These are phyloP conservation scores for Sebastes baramenuke DNA, from an alignment of 2,797 vertebrate species.

Conservation along the genomic window DNA sequence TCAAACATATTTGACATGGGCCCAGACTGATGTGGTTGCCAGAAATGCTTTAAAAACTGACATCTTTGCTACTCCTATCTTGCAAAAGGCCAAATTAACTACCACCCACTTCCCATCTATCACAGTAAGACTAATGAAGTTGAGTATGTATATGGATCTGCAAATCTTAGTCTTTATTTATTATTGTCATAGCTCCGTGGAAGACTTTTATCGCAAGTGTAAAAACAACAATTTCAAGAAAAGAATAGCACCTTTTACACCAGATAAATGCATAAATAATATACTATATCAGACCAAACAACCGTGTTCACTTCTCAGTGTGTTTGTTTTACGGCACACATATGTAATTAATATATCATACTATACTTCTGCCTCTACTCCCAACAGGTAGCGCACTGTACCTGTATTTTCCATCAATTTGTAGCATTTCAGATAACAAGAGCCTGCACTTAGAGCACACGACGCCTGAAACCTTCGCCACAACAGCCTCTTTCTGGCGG, in stretches of 20 bases:
- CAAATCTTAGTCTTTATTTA: constrained; percentile 11
- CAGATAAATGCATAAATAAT: not conserved
- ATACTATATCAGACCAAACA: constrained; percentile 6
- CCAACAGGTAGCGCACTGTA: constrained; percentile 29
- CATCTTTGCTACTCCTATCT: constrained; percentile 45
- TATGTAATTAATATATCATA: constrained; percentile 32
- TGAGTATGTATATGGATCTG: constrained; percentile 1
- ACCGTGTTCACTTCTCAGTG: not conserved
- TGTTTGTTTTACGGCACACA: not conserved
- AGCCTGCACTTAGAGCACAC: constrained; percentile 41
- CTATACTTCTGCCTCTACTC: constrained; percentile 10
- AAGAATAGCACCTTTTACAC: not conserved
- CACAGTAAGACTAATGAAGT: constrained; percentile 17
- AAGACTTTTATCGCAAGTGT: not conserved
- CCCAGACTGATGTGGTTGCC: constrained; percentile 46
- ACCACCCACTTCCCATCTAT: constrained; percentile 25
- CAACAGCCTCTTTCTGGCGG: constrained; percentile 31
- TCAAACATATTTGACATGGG: constrained; percentile 53
- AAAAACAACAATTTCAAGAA: constrained; percentile 6
- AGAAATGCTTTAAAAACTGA: constrained; percentile 26
- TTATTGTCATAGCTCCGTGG: not conserved
- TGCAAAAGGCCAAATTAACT: constrained; percentile 11
- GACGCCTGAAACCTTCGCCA: constrained; percentile 27
- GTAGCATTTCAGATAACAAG: constrained; percentile 55
- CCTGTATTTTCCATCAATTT: constrained; percentile 56